Conservation (phyloP, 2,888 invertebrate species). For the Matsumyia berberina region DNA sequence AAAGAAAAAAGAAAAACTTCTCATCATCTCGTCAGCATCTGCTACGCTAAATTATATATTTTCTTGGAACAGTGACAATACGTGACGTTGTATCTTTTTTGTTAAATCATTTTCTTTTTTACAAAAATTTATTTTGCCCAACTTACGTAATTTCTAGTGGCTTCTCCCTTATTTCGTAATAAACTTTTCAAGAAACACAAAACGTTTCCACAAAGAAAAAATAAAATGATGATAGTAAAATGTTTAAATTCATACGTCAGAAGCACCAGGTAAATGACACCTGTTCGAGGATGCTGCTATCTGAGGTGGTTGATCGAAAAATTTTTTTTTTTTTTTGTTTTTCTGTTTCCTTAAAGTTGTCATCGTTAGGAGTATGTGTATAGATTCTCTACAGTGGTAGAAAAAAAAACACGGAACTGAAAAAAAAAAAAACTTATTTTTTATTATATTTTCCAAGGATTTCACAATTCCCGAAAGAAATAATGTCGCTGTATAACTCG, state of each 20-base stretch:
- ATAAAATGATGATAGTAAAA: background rate
- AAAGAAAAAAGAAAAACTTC: constrained; percentile 3
- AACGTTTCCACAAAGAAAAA: background rate
- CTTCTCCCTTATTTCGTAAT: constrained; percentile 42
- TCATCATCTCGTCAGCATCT: background rate
- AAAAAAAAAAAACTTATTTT: background rate
- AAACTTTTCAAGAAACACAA: background rate
- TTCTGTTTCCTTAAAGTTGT: background rate
- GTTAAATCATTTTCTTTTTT: constrained; percentile 2
- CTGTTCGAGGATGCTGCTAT: constrained; percentile 41
- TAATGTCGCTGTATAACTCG: too few species aligned
- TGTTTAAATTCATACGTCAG: constrained; percentile 10
- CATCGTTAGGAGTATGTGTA: background rate
- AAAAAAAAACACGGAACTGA: background rate
- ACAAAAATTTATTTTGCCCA: constrained; percentile 6
- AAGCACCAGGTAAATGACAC: constrained; percentile 51
- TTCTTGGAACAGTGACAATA: constrained; percentile 47
- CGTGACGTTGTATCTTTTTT: constrained; percentile 27
- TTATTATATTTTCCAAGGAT: too few species aligned
- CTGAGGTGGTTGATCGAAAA: constrained; percentile 26
- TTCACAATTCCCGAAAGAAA: too few species aligned
- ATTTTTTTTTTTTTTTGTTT: constrained; percentile 7
- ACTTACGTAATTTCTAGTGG: constrained; percentile 35
- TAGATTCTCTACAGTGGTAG: background rate
- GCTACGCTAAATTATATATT: constrained; percentile 21